Conservation (phyloP, 2,113 vertebrate species). For the Phyllostomus discolor region DNA sequence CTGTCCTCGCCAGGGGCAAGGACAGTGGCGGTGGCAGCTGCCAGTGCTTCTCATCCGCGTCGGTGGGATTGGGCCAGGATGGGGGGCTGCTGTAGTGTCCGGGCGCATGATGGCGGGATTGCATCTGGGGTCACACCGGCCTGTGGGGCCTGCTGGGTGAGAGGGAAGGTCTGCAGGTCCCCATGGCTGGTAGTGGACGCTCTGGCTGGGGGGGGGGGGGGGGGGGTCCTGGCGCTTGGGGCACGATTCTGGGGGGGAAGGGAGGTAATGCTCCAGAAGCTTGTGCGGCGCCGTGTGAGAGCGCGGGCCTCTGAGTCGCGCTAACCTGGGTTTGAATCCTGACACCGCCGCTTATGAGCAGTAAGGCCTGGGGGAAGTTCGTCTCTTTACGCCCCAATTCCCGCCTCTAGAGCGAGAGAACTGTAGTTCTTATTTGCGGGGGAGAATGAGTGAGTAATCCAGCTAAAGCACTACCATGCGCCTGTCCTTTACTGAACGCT, state of each 20-base stretch:
- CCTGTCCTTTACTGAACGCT: neutral
- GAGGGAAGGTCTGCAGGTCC: neutral
- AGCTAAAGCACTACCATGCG: neutral
- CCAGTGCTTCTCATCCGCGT: neutral
- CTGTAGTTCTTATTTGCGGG: constrained; percentile 16
- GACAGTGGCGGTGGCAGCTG: neutral
- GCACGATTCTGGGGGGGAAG: neutral
- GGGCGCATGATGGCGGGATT: neutral
- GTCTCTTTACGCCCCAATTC: neutral
- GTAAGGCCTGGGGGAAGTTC: neutral
- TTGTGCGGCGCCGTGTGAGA: rapidly evolving
- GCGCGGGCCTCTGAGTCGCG: neutral
- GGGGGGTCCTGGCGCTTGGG: neutral
- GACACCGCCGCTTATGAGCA: neutral
- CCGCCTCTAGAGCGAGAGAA: neutral
- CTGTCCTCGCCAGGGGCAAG: neutral
- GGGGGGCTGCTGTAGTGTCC: rapidly evolving
- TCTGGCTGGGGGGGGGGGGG: neutral
- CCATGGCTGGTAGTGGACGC: too few species aligned
- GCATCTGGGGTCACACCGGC: neutral
- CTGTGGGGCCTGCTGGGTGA: neutral
- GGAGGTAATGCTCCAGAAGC: neutral
- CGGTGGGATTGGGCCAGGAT: neutral
- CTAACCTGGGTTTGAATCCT: neutral
- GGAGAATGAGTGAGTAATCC: neutral